Evolutionary conservation across 2,113 vertebrate species (phyloP).

Genomic region (Apistogramma diplotaenia): DNA sequence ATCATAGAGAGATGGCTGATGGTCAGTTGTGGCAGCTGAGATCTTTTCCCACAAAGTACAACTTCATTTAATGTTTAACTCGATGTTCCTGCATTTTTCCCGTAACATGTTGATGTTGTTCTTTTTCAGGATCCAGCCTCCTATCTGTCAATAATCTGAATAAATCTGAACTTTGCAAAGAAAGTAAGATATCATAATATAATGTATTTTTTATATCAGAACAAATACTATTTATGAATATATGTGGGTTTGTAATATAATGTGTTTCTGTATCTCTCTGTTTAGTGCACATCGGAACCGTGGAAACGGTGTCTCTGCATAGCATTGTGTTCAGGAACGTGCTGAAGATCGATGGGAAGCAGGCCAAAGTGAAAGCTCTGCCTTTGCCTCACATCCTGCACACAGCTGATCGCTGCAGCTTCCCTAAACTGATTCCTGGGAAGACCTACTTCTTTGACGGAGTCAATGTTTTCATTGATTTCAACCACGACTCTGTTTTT

Average conservation of each 20-base stretch:
- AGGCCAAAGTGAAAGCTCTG: neutral
- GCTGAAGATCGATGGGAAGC: neutral
- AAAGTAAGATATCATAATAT: neutral
- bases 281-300: slow-evolving; percentile 40
- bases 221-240: neutral
- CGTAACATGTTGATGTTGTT: neutral
- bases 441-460: slow-evolving; percentile 33
- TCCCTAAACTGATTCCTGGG: neutral
- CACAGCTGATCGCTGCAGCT: neutral
- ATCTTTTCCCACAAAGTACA: neutral
- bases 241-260: neutral
- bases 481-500: neutral
- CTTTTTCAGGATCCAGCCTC: neutral
- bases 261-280: neutral
- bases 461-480: neutral
- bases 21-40: neutral
- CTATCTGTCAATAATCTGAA: neutral
- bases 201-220: neutral
- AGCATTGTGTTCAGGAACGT: neutral
- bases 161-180: neutral
- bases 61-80: neutral
- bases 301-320: slow-evolving; percentile 28
- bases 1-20: neutral
- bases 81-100: neutral
- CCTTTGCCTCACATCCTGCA: neutral